Conservation (phyloP, 2,797 vertebrate species). For the Sternarchorhynchus goeldii region DNA sequence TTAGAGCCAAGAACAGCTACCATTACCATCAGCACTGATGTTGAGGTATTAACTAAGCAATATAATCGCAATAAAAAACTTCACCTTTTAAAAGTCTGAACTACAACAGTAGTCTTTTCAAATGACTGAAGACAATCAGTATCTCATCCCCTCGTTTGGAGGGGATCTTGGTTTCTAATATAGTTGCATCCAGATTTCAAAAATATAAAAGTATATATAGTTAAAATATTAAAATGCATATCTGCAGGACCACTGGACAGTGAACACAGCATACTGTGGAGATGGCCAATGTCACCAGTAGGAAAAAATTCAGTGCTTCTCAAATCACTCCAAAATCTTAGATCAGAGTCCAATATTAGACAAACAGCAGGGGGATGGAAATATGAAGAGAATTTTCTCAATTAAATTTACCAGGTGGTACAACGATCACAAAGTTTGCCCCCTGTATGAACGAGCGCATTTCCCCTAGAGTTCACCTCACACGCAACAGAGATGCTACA, state of each 20-base stretch:
- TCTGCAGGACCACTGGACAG: not conserved
- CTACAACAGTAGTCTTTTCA: slow-evolving; percentile 26
- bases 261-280: not conserved
- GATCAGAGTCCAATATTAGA: not conserved
- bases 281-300: not conserved
- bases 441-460: not conserved
- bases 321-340: not conserved
- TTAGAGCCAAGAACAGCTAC: slow-evolving; percentile 34
- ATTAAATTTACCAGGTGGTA: slow-evolving; percentile 15
- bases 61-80: slow-evolving; percentile 19
- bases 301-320: not conserved
- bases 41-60: slow-evolving; percentile 33
- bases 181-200: slow-evolving; percentile 20
- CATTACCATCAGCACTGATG: not conserved
- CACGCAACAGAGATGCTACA: slow-evolving; percentile 42
- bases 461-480: slow-evolving; percentile 11
- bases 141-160: slow-evolving; percentile 11
- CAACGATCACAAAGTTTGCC: not conserved
- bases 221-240: slow-evolving; percentile 10
- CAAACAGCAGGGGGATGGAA: not conserved
- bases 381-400: slow-evolving; percentile 13
- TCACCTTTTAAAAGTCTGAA: not conserved
- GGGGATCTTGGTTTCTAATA: not conserved
- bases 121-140: slow-evolving; percentile 30
- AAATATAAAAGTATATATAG: slow-evolving; percentile 2